A percentile compares a stretch with the other conserved stretches of the same genome.
These are phyloP conservation scores for Lasius fuliginosus DNA, from an alignment of 2,888 invertebrate genomes.

Conservation along the genomic window DNA sequence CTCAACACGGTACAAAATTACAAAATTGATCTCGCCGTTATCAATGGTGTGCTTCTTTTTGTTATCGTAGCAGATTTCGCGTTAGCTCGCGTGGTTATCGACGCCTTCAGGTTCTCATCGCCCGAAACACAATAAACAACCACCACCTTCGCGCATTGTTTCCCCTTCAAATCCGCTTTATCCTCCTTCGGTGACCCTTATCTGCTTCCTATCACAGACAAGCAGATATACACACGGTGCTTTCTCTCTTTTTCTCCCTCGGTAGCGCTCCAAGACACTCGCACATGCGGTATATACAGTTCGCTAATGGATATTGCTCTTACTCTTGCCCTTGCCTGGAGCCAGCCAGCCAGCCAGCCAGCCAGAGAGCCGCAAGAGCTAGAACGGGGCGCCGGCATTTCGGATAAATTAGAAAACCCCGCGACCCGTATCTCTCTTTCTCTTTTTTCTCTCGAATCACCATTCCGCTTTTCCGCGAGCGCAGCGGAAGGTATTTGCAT, in stretches of 20 bases:
- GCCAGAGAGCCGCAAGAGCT: constrained; percentile 60
- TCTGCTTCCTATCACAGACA: constrained; percentile 41
- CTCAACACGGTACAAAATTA: not conserved
- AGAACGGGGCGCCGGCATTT: constrained; percentile 68
- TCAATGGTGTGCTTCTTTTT: not conserved
- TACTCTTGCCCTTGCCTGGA: constrained; percentile 70
- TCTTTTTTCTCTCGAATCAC: constrained; percentile 63
- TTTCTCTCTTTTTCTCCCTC: constrained; percentile 37
- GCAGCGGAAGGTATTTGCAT: constrained; percentile 59
- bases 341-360: constrained; percentile 53
- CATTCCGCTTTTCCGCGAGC: constrained; percentile 64
- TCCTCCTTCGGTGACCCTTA: constrained; percentile 36
- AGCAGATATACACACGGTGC: constrained; percentile 42
- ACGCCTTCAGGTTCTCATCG: constrained; percentile 3
- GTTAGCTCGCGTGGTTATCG: not conserved
- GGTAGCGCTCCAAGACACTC: constrained; percentile 60
- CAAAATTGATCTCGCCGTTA: constrained; percentile 16
- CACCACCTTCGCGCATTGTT: constrained; percentile 17
- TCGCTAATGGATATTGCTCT: constrained; percentile 78
- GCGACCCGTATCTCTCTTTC: constrained; percentile 60
- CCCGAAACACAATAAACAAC: constrained; percentile 42
- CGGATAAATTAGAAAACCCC: constrained; percentile 79
- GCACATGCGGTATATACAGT: constrained; percentile 60
- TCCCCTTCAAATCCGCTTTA: not conserved
- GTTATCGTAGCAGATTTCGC: constrained; percentile 4